These are phyloP conservation scores for Lacerta bilineata DNA, from an alignment of 2,797 vertebrate species.

Conservation along the genomic window DNA sequence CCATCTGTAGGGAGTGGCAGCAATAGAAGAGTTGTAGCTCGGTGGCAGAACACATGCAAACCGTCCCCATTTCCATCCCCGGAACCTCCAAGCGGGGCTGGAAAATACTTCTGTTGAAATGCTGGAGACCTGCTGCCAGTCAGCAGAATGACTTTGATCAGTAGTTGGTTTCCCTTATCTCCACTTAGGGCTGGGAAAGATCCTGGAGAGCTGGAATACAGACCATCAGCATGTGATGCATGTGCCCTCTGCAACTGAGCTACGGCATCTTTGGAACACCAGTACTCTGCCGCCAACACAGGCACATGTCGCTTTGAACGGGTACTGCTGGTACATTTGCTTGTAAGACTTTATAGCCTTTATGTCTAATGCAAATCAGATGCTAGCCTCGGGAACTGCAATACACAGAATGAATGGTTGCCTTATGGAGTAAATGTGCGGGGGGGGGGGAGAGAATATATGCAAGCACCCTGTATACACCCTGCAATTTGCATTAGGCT, in stretches of 20 bases:
- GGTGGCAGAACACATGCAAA: background rate
- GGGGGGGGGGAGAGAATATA: background rate
- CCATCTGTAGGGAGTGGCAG: background rate
- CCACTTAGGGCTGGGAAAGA: too few relatives aligned
- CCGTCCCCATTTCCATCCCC: background rate
- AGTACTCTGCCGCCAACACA: background rate
- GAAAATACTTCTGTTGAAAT: background rate
- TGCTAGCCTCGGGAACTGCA: slow-evolving; percentile 13
- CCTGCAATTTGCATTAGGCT: slow-evolving; percentile 30
- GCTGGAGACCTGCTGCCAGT: background rate
- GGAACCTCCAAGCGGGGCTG: background rate
- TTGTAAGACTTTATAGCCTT: slow-evolving; percentile 13
- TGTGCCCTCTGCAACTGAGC: background rate
- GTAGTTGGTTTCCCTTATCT: too few relatives aligned
- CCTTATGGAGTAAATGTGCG: rapidly evolving
- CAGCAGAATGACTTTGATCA: background rate
- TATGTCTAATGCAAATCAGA: slow-evolving; percentile 6
- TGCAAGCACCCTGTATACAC: background rate
- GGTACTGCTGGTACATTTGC: background rate
- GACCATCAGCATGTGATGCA: too few relatives aligned
- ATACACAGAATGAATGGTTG: slow-evolving; percentile 26
- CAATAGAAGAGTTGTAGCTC: background rate
- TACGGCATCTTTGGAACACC: background rate
- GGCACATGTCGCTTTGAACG: background rate
- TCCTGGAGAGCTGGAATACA: background rate